Evolutionary conservation across 23 tunicate genomes (phyloP).

Genomic region (Phallusia fumigata): DNA sequence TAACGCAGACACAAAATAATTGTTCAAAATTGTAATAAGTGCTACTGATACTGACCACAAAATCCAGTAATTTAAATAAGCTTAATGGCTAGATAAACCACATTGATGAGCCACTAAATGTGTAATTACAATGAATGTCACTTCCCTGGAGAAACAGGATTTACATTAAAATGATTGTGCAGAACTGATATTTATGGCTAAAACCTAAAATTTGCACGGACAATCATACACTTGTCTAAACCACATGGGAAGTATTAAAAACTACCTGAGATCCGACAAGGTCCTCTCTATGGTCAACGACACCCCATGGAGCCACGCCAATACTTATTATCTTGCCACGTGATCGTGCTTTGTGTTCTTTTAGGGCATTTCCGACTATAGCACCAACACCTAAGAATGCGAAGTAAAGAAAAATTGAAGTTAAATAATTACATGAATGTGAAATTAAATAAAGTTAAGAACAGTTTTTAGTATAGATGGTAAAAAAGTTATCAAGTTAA

Average conservation of each 20-base stretch:
- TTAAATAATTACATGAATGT: not conserved
- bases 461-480: too few species aligned
- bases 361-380: slow-evolving; percentile 90
- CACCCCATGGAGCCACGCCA: slow-evolving; percentile 98
- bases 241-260: not conserved
- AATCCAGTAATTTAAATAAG: too few species aligned
- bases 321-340: slow-evolving; percentile 82
- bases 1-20: too few species aligned
- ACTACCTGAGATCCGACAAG: slow-evolving; percentile 52
- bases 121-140: too few species aligned
- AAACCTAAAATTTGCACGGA: not conserved
- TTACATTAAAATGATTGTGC: too few species aligned
- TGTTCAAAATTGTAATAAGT: too few species aligned
- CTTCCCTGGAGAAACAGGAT: too few species aligned
- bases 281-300: slow-evolving; percentile 89
- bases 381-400: slow-evolving; percentile 95
- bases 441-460: too few species aligned
- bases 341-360: slow-evolving; percentile 85
- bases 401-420: not conserved
- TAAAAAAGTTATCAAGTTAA: too few species aligned
- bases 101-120: too few species aligned
- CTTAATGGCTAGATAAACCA: too few species aligned
- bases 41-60: too few species aligned
- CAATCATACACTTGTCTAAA: not conserved
- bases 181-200: not conserved